These are phyloP conservation scores for Drosophila nigrodunni DNA, from an alignment of 1,140 invertebrate species.

Conservation along the genomic window DNA sequence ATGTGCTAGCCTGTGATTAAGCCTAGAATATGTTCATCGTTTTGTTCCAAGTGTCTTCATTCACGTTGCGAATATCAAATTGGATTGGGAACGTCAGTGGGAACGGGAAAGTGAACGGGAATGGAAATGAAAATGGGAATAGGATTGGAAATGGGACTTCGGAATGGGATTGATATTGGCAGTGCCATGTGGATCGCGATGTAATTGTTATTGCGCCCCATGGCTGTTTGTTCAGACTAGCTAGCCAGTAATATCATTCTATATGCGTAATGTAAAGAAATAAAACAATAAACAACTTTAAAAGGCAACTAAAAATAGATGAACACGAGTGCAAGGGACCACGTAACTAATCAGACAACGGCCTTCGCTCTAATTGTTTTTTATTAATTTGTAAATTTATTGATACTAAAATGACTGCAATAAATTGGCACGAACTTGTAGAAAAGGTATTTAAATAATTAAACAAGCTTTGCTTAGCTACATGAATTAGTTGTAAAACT, in stretches of 20 bases:
- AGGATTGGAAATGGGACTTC: too few relatives aligned
- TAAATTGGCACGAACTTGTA: too few relatives aligned
- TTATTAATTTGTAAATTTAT: too few relatives aligned
- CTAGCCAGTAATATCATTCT: conserved; percentile 59
- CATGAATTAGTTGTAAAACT: too few relatives aligned
- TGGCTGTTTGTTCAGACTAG: conserved; percentile 33
- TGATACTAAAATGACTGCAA: too few relatives aligned
- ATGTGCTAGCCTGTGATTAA: conserved; percentile 79
- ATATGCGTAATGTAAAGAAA: conserved; percentile 41
- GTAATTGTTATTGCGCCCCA: conserved; percentile 3
- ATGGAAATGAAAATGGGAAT: not conserved
- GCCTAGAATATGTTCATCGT: conserved; percentile 78
- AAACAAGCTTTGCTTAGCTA: too few relatives aligned
- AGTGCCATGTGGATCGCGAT: conserved; percentile 18
- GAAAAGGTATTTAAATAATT: too few relatives aligned
- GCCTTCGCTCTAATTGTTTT: too few relatives aligned
- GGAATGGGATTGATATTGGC: not conserved
- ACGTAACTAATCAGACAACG: too few relatives aligned
- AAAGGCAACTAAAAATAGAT: not conserved
- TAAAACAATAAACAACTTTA: conserved; percentile 26
- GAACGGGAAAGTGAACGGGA: conserved; percentile 19
- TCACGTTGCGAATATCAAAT: conserved; percentile 18
- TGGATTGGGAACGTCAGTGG: conserved; percentile 8
- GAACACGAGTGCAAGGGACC: too few relatives aligned
- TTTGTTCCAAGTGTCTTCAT: conserved; percentile 66